Conservation (phyloP, 2,888 invertebrate genomes). For the Halictus quadricinctus region DNA sequence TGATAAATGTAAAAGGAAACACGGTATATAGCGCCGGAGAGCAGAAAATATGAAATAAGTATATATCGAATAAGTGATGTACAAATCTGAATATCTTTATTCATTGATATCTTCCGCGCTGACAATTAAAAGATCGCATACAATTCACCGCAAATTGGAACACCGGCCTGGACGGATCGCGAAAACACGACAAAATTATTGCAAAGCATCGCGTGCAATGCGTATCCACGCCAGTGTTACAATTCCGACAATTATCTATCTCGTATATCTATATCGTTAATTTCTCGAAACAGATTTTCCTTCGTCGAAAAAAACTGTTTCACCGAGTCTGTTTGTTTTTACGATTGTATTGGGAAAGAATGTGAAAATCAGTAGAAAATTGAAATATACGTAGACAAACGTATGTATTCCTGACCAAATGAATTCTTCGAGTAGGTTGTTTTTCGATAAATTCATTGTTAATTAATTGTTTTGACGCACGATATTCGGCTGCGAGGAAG, state of each 20-base stretch:
- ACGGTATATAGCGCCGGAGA: neutral
- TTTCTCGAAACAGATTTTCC: neutral
- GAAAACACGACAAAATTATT: neutral
- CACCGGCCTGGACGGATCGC: slow-evolving; percentile 61
- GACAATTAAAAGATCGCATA: slow-evolving; percentile 58
- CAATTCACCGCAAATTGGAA: slow-evolving; percentile 76
- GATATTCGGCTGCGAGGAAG: neutral
- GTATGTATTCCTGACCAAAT: neutral
- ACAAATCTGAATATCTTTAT: slow-evolving; percentile 71
- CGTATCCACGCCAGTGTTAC: neutral
- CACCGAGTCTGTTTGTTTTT: neutral
- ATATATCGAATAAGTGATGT: slow-evolving; percentile 39
- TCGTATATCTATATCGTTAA: neutral
- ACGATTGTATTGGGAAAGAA: neutral
- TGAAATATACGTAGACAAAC: neutral
- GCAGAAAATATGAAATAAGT: neutral
- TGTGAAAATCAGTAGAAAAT: neutral
- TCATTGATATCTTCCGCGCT: slow-evolving; percentile 59
- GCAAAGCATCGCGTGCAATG: neutral
- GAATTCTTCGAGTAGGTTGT: neutral
- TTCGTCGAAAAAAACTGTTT: neutral
- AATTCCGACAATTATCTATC: neutral
- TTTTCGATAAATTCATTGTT: neutral
- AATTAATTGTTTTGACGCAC: neutral
- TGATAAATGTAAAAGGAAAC: neutral